Base-by-base conservation (phyloP, 35 echinoderm and acorn worm genomes). In the Hemicentrotus pulcherrimus region DNA sequence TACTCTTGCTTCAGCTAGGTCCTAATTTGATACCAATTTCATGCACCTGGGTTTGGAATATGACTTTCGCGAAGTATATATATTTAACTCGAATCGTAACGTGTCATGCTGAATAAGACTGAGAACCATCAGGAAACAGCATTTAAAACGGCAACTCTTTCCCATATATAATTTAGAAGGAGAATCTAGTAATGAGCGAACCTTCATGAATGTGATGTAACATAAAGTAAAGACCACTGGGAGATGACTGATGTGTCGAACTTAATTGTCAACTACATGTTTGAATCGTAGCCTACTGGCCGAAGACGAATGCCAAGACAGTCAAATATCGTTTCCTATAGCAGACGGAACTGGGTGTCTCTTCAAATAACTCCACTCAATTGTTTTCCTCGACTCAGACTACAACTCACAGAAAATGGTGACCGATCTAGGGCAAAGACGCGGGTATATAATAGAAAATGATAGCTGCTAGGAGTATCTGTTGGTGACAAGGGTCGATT, bases 401-500 rank as follows among this genome's bases (percentile, higher is more conserved):
- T 78, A 78, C 50, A 78, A 78, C 65, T 28, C 19, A 78, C 18
- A 28, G 5, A 78, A 78, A 28, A 78, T 28, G 28, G 88, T 33
- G 88, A 47, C 32, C 88, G 88, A 90, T 15, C 88, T 90, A 41
- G 88, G 46, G 32, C 32, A 90, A 33, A 47, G 88, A 90, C 46
- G 88, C 32, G 88, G 24, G 46, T 19, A 47, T 45, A 47, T 33
- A 45, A 90, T 45, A 90, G 88, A 47, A 90, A 90, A 33, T 45
- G 88, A 90, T 47, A 45, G 88, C 32, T 47, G 12, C 32, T 31
- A 33, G 32, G 88, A 90, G 46, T 47, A 90, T 90, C 88, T 90
- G 32, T 90, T 47, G 88, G 88, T 90, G 88, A 90, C 46, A 90
- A 47, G 88, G 88, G 88, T 90, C 88, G 88, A 90, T 45, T 47